Conservation (phyloP, 2,888 invertebrate genomes). For the Euzetes globulus region DNA sequence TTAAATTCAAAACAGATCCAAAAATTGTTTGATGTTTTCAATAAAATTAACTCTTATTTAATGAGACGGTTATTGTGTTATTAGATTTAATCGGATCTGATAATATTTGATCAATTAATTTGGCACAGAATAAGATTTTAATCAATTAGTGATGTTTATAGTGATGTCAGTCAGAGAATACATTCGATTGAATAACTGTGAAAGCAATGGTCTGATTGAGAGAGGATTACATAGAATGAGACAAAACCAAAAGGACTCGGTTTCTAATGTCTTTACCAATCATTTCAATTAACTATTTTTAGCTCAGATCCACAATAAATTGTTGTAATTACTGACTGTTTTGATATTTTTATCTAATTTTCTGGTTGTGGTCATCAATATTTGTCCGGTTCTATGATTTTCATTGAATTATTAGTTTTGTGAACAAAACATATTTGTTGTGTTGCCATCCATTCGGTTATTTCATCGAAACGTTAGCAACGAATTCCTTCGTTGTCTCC, state of each 20-base stretch:
- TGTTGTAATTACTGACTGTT: not conserved
- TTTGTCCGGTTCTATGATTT: not conserved
- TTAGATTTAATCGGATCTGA: too few relatives aligned
- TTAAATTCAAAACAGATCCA: too few relatives aligned
- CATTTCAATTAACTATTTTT: not conserved
- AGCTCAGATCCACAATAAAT: not conserved
- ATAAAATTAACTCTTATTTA: too few relatives aligned
- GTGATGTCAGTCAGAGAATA: not conserved
- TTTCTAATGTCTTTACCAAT: not conserved
- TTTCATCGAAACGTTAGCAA: not conserved
- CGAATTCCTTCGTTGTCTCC: not conserved
- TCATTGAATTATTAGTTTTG: not conserved
- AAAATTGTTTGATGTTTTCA: too few relatives aligned
- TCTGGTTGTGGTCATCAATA: not conserved
- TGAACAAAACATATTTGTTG: not conserved
- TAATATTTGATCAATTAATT: too few relatives aligned
- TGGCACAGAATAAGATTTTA: too few relatives aligned
- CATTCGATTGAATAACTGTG: not conserved
- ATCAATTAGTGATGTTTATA: too few relatives aligned
- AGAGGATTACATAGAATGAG: not conserved
- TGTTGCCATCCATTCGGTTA: not conserved
- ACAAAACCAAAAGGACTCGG: not conserved
- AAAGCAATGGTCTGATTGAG: not conserved
- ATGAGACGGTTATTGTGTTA: too few relatives aligned
- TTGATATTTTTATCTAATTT: conserved; percentile 1